Evolutionary conservation across 2,888 invertebrate genomes (phyloP), one percentile per base, ranked within the genome.

Genomic region (Eilema griseolum): DNA sequence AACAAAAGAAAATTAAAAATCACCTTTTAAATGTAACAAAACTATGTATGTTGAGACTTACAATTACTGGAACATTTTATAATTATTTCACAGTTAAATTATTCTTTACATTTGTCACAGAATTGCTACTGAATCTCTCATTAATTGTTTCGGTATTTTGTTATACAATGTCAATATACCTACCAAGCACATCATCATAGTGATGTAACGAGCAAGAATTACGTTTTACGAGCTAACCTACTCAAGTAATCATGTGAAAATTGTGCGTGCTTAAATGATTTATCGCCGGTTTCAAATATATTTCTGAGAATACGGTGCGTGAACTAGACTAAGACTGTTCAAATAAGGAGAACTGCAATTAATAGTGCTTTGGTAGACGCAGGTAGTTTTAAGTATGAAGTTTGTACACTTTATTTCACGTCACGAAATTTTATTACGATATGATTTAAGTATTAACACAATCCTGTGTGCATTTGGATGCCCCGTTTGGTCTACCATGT

Each of bases 171-270:
- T 67, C 66, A 63, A 70, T 66, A 74, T 46, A 64, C 56, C 61
- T 46, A 64, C 56, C 61, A 31, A 70, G 61, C 46, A 66, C 52
- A 60, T 69, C 37, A 69, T 61, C 57, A 62, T 5, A 4, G 8
- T 67, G 46, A 57, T 67, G 52, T 71, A 72, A 71, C 66, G 20
- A 71, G 73, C 68, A 59, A 64, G 60, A 76, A 68, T 62, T 64
- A 33, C 12, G 37, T 73, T 70, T 64, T 69, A 71, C 63, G 26
- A 70, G 33, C 28, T 31, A 64, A 61, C 64, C 65, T 37, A 28
- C 16, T n/a, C 65, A 56, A n/a, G 61, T 66, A 59, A 41, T 57
- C 24, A 70, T 61, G 61, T 61, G 66, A 70, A 70, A 61, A 62
- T 66, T 66, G 31, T 66, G 31, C 59, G 57, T 63, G 31, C n/a